phyloP scores from a whole-genome alignment of 2,113 vertebrate genomes.

The Zosterops japonicus region DNA sequence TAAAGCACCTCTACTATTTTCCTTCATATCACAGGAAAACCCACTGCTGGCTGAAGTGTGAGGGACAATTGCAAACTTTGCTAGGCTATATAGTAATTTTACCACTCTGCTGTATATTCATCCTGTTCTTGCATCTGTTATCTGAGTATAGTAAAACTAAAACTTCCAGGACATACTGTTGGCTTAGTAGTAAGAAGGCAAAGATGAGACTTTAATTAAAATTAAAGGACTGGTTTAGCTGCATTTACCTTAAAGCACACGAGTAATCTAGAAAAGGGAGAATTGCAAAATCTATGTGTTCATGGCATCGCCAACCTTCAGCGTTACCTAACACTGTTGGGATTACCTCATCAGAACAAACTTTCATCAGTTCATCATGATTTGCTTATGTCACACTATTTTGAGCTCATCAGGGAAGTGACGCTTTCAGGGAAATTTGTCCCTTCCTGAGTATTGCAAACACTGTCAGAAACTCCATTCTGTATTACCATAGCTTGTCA shows the following conservation, averaged over 20 bases:
- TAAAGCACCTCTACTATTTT: not conserved
- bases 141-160: not conserved
- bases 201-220: not conserved
- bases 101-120: not conserved
- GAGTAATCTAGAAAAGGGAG: not conserved
- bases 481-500: not conserved
- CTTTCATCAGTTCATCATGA: not conserved
- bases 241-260: not conserved
- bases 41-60: not conserved
- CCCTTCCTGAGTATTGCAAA: not conserved
- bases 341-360: slow-evolving; percentile 41
- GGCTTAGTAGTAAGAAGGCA: not conserved
- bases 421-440: not conserved
- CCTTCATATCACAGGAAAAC: not conserved
- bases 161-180: not conserved
- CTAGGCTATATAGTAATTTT: not conserved
- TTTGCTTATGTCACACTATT: not conserved
- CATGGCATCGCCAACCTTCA: not conserved
- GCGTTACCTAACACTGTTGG: not conserved
- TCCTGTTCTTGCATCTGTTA: not conserved
- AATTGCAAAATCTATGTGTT: slow-evolving; percentile 37
- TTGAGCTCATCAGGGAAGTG: not conserved
- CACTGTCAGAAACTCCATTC: not conserved
- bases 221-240: not conserved
- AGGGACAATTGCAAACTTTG: not conserved